Base-by-base conservation (phyloP, 2,113 vertebrate genomes). In the Nanorana parkeri region DNA sequence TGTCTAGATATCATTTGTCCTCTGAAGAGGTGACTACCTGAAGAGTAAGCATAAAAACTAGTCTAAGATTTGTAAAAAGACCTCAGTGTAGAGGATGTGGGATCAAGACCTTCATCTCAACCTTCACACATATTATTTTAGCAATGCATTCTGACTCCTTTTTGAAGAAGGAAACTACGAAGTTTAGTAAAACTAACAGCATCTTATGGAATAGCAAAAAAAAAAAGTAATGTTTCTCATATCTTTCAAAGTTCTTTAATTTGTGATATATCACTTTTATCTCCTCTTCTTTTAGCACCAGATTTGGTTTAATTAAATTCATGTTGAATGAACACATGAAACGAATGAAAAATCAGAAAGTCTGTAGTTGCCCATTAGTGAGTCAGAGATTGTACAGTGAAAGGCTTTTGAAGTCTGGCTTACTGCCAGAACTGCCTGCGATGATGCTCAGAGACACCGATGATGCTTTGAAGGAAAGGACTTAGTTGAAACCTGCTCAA, bases 271-370 rank as follows among this genome's bases (percentile, higher is more conserved):
- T 92, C 90, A 88, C 92, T 94, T 94, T 94, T 91, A 94, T 94
- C 92, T 93, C 84, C 64, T 90, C 86, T 91, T 92, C 88, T 91
- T 93, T 93, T 94, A 93, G 91, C 91, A 92, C 86, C 86, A 94
- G 93, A 94, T 94, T 94, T 94, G 90, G 87, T 92, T 94, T 94
- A 95, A 94, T 95, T 94, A 95, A 95, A 94, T 93, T 94, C 93
- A 93, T 94, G 91, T 94, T 91, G 93, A 93, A 94, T 93, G 93
- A 92, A 93, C 88, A 93, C 91, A 93, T 93, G 92, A 95, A 94
- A 94, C 68, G 90, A 92, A 90, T 86, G 83, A 84, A 94, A 94
- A 94, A 93, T 93, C 93, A 93, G 92, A 93, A 94, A 94, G 92
- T 89, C 92, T 92, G 89, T 90, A 93, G 91, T 93, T 92, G 91